phyloP scores from a whole-genome alignment of 2,888 invertebrate genomes.

The Pachymerium ferrugineum region DNA sequence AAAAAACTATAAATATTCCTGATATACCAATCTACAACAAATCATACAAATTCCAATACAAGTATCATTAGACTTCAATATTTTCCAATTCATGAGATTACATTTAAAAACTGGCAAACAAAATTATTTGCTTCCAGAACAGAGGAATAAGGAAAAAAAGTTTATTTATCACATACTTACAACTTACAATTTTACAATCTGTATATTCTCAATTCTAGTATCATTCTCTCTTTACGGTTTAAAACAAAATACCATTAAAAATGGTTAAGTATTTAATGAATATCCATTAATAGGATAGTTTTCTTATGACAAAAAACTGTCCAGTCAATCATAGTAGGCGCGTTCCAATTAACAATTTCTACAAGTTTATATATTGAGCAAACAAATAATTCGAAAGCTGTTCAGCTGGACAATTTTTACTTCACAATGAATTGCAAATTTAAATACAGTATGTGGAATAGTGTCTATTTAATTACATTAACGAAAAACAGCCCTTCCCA shows the following conservation, averaged over 20 bases:
- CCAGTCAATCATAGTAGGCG: background rate
- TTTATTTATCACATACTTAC: no score
- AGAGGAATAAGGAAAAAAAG: background rate
- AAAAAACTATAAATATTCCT: slow-evolving; percentile 3
- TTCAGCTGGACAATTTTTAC: background rate
- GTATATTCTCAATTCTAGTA: background rate
- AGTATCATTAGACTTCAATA: background rate
- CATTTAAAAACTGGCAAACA: background rate
- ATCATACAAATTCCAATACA: background rate
- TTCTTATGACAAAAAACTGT: background rate
- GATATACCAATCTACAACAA: background rate
- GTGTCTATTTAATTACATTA: background rate
- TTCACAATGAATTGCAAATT: background rate
- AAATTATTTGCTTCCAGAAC: background rate
- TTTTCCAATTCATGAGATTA: background rate
- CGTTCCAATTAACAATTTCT: background rate
- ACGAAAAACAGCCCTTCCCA: background rate
- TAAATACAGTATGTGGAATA: background rate
- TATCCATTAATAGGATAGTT: background rate
- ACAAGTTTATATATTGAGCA: slow-evolving; percentile 5
- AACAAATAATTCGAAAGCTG: background rate
- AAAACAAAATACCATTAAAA: no score
- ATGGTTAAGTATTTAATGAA: background rate
- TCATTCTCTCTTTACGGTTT: background rate
- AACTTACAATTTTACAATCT: background rate